A percentile compares a stretch with the other conserved stretches of the same genome.
Conservation (phyloP, 2,888 invertebrate species). For the Himalopsyche kuldschensis region DNA sequence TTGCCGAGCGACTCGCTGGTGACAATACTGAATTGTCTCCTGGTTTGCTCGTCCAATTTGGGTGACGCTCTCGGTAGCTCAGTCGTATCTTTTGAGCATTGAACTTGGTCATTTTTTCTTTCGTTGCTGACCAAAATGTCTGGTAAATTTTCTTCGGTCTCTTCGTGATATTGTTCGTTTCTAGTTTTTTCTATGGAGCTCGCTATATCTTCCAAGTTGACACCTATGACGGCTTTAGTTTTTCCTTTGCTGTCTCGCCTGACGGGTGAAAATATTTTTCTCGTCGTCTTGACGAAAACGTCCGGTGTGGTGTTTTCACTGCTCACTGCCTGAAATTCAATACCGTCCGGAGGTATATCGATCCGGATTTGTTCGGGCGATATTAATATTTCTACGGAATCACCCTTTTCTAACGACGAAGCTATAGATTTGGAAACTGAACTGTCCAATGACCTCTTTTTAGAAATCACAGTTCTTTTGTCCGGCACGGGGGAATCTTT, state of each 20-base stretch:
- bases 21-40: slow-evolving; percentile 20
- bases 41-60: slow-evolving; percentile 6
- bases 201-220: slow-evolving; percentile 51
- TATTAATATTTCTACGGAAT: slow-evolving; percentile 36
- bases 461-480: slow-evolving; percentile 13
- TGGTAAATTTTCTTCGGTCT: slow-evolving; percentile 40
- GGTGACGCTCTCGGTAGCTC: slow-evolving; percentile 3
- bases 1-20: slow-evolving; percentile 31
- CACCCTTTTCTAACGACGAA: slow-evolving; percentile 34
- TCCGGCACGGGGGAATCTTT: slow-evolving; percentile 7
- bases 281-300: slow-evolving; percentile 77
- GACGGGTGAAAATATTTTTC: slow-evolving; percentile 77
- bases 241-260: slow-evolving; percentile 61
- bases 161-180: slow-evolving; percentile 36
- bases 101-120: slow-evolving; percentile 16
- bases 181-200: slow-evolving; percentile 41
- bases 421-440: slow-evolving; percentile 16
- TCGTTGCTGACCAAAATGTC: slow-evolving; percentile 35
- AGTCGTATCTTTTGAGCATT: slow-evolving; percentile 17
- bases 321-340: slow-evolving; percentile 49
- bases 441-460: slow-evolving; percentile 33
- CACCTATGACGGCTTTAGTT: slow-evolving; percentile 57
- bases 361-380: slow-evolving; percentile 37
- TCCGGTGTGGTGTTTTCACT: slow-evolving; percentile 58
- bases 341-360: slow-evolving; percentile 34